Evolutionary conservation across 2,888 invertebrate genomes (phyloP).

Genomic region (Opisthograptis luteolata): DNA sequence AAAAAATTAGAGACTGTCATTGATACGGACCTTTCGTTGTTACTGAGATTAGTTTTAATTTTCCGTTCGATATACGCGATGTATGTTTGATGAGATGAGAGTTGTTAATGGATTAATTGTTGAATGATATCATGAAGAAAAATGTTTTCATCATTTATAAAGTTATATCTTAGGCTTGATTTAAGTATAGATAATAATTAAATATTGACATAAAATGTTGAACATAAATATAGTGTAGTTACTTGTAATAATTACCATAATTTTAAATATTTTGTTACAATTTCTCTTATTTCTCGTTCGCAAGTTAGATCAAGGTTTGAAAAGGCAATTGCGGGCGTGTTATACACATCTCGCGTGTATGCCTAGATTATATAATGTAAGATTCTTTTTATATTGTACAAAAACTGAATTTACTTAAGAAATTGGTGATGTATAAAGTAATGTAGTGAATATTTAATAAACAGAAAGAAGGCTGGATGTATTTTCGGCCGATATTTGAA

Average conservation of each 20-base stretch:
- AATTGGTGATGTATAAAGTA: conserved; percentile 84
- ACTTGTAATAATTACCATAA: conserved; percentile 82
- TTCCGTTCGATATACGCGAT: conserved; percentile 64
- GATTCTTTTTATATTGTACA: conserved; percentile 85
- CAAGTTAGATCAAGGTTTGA: conserved; percentile 75
- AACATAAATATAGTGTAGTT: conserved; percentile 81
- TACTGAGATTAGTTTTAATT: conserved; percentile 80
- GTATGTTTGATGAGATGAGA: conserved; percentile 61
- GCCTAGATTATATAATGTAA: conserved; percentile 79
- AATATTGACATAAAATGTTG: conserved; percentile 84
- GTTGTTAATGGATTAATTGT: conserved; percentile 80
- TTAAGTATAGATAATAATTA: conserved; percentile 80
- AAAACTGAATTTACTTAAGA: conserved; percentile 84
- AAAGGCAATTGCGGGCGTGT: conserved; percentile 67
- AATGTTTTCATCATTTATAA: conserved; percentile 80
- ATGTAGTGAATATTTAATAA: conserved; percentile 84
- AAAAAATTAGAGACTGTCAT: conserved; percentile 83
- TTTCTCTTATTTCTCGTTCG: conserved; percentile 73
- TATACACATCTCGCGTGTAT: conserved; percentile 73
- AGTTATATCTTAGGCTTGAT: conserved; percentile 78
- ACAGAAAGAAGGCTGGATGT: conserved; percentile 81
- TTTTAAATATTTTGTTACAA: conserved; percentile 81
- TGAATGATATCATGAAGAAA: conserved; percentile 78
- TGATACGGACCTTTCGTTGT: conserved; percentile 72
- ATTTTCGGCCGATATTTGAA: conserved; percentile 81